These are phyloP conservation scores for Dermolepida albohirtum DNA, from an alignment of 2,888 invertebrate species.

Conservation along the genomic window DNA sequence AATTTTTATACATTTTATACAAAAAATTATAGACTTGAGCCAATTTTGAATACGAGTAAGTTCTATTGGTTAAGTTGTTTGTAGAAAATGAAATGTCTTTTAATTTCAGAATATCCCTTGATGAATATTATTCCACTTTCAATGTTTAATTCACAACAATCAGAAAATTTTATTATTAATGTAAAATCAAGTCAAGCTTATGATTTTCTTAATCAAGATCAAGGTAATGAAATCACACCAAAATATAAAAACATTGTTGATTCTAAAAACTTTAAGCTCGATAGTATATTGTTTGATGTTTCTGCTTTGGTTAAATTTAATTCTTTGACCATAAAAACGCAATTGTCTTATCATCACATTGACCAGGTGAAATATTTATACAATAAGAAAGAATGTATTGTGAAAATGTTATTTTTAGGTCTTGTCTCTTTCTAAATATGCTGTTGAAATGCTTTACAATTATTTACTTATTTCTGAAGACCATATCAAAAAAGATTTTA, in stretches of 20 bases:
- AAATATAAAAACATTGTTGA: slow-evolving; percentile 4
- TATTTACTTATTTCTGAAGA: slow-evolving; percentile 52
- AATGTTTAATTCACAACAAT: slow-evolving; percentile 44
- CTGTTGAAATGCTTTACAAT: slow-evolving; percentile 52
- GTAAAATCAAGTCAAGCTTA: slow-evolving; percentile 8
- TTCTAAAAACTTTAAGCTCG: slow-evolving; percentile 47
- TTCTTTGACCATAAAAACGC: slow-evolving; percentile 48
- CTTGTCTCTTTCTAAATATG: slow-evolving; percentile 50
- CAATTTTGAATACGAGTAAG: slow-evolving; percentile 37
- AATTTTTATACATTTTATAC: neutral
- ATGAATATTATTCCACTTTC: slow-evolving; percentile 38
- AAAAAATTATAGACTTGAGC: slow-evolving; percentile 37
- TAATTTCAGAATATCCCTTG: slow-evolving; percentile 47
- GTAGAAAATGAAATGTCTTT: slow-evolving; percentile 15
- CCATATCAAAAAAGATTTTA: slow-evolving; percentile 51
- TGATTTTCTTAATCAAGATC: slow-evolving; percentile 7
- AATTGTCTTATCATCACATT: slow-evolving; percentile 46
- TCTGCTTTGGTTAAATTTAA: slow-evolving; percentile 49
- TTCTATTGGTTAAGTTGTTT: neutral
- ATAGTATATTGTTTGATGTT: slow-evolving; percentile 51
- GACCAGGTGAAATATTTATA: slow-evolving; percentile 49
- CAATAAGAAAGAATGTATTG: neutral
- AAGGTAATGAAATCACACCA: neutral
- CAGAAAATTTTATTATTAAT: slow-evolving; percentile 42
- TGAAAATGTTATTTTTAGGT: slow-evolving; percentile 50